Percentiles rank a stretch among this genome's conserved stretches.
Evolutionary conservation across 2,888 invertebrate genomes (phyloP).

Genomic region (Linhomoeus sp.): DNA sequence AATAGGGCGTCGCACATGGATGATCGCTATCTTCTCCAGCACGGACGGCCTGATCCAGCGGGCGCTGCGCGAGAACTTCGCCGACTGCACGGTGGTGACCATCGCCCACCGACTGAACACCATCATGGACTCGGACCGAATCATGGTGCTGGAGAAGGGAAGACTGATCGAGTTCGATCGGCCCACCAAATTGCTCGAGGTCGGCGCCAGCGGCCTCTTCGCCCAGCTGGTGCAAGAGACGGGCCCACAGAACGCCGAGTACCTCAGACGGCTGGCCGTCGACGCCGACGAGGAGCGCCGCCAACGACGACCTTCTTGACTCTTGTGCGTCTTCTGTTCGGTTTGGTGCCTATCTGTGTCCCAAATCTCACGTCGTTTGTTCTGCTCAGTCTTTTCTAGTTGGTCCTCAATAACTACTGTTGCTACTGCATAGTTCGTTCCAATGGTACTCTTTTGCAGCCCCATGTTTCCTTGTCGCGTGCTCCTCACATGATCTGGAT

Average conservation of each 20-base stretch:
- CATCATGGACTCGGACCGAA: conserved; percentile 72
- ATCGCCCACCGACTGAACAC: conserved; percentile 77
- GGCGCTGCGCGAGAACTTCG: conserved; percentile 16
- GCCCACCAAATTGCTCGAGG: conserved; percentile 41
- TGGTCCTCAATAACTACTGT: too few species aligned
- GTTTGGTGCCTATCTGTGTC: too few species aligned
- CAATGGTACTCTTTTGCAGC: too few species aligned
- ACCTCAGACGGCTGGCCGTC: conserved; percentile 26
- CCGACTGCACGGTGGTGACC: conserved; percentile 44
- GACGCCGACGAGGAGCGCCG: too few species aligned
- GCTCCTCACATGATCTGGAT: too few species aligned
- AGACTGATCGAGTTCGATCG: conserved; percentile 53
- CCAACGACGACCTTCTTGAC: too few species aligned
- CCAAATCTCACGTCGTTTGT: too few species aligned
- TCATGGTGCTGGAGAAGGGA: conserved; percentile 67
- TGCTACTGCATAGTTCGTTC: too few species aligned
- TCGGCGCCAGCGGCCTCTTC: conserved; percentile 23
- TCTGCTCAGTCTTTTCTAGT: too few species aligned
- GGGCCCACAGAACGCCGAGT: conserved; percentile 27
- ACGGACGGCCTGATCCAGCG: conserved; percentile 22
- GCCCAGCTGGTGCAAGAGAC: conserved; percentile 31
- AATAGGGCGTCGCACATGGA: not conserved
- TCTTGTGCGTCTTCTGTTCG: too few species aligned
- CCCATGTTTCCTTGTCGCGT: too few species aligned
- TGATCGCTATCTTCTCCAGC: conserved; percentile 9